A percentile compares a stretch with the other conserved stretches of the same genome.
Evolutionary conservation across 1,140 invertebrate genomes (phyloP).

Genomic region (Anastatus disparis): DNA sequence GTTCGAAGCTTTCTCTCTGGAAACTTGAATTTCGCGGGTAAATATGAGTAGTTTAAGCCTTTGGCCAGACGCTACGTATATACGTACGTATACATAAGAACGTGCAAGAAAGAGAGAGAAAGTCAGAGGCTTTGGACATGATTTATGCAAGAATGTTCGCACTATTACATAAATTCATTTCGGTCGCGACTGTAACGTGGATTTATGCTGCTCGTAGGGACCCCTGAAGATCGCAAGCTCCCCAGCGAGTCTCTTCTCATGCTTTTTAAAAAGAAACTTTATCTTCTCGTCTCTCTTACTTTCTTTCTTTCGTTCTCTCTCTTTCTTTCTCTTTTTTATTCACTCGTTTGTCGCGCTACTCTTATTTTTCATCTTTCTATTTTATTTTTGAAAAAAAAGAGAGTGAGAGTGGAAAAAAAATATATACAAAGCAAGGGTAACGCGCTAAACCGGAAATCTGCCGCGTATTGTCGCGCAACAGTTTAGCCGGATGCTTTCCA

Average conservation of each 20-base stretch:
- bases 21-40: not conserved
- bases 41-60: not conserved
- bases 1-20: not conserved
- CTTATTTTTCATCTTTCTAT: too few species aligned
- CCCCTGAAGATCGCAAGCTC: not conserved
- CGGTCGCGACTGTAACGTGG: not conserved
- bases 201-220: not conserved
- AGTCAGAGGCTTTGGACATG: not conserved
- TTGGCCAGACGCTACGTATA: not conserved
- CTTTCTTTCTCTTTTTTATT: not conserved
- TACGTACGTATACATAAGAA: not conserved
- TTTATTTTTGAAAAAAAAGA: too few species aligned
- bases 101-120: too few species aligned
- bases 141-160: constrained; percentile 21
- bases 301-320: not conserved
- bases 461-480: constrained; percentile 1
- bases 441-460: constrained; percentile 1
- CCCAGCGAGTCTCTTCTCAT: not conserved
- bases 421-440: too few species aligned
- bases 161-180: constrained; percentile 33
- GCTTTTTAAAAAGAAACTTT: not conserved
- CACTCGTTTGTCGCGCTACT: too few species aligned
- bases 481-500: not conserved
- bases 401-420: too few species aligned
- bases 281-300: not conserved